phyloP scores from a whole-genome alignment of 1,140 invertebrate genomes.

The Phocides pigmalion region DNA sequence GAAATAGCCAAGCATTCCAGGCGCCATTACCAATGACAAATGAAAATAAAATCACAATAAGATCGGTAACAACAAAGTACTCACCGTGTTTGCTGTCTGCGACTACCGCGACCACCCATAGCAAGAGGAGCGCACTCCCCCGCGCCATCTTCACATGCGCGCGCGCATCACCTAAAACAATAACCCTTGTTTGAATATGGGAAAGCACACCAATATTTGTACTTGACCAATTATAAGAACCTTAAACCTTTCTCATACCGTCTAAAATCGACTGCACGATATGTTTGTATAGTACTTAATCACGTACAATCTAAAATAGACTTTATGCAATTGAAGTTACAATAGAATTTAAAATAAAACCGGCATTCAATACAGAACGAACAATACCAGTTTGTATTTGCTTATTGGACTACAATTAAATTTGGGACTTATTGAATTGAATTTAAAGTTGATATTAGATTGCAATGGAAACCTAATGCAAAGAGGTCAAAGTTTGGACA shows the following conservation, averaged over 20 bases:
- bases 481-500: constrained; percentile 30
- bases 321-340: constrained; percentile 1
- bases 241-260: constrained; percentile 6
- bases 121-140: constrained; percentile 68
- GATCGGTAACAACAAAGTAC: constrained; percentile 36
- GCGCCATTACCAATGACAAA: constrained; percentile 11
- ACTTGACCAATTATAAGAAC: constrained; percentile 1
- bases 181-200: constrained; percentile 63
- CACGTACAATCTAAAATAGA: constrained; percentile 7
- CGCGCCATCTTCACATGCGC: constrained; percentile 70
- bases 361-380: constrained; percentile 2
- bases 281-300: neutral
- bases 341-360: constrained; percentile 2
- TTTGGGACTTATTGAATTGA: neutral
- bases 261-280: neutral
- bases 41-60: constrained; percentile 18
- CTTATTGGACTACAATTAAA: neutral
- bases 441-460: constrained; percentile 11
- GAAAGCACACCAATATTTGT: constrained; percentile 69
- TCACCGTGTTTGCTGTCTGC: constrained; percentile 73
- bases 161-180: constrained; percentile 80
- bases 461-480: neutral
- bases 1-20: neutral
- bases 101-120: constrained; percentile 73
- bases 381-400: constrained; percentile 25